These are phyloP conservation scores for Heliothis peltigera DNA, from an alignment of 2,888 invertebrate genomes.

Conservation along the genomic window DNA sequence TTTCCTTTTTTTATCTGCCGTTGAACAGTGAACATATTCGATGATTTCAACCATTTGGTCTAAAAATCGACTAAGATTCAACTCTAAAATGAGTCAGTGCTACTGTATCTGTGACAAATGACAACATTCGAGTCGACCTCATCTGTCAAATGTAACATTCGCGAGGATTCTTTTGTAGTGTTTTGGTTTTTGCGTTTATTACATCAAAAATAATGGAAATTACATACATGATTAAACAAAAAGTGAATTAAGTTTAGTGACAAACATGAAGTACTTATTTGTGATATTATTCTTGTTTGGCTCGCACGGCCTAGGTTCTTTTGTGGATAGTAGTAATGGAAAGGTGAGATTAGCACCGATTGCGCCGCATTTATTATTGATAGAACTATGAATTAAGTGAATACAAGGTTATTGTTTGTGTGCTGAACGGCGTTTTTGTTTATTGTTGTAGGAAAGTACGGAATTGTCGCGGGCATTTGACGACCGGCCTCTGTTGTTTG, in stretches of 20 bases:
- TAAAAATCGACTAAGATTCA: constrained; percentile 10
- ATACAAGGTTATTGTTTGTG: constrained; percentile 41
- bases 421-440: constrained; percentile 40
- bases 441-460: constrained; percentile 88
- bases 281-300: constrained; percentile 76
- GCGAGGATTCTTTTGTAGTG: constrained; percentile 53
- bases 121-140: constrained; percentile 37
- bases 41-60: neutral
- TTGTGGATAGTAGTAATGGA: constrained; percentile 77
- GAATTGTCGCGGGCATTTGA: constrained; percentile 92
- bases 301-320: constrained; percentile 74
- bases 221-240: constrained; percentile 45
- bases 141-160: constrained; percentile 50
- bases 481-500: constrained; percentile 95
- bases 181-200: constrained; percentile 56
- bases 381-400: constrained; percentile 36
- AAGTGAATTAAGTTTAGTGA: constrained; percentile 53
- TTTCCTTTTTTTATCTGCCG: no score
- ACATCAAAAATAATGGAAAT: constrained; percentile 68
- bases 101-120: constrained; percentile 31
- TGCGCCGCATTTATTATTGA: constrained; percentile 67
- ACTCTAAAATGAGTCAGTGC: constrained; percentile 28
- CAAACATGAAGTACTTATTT: constrained; percentile 76
- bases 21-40: no score
- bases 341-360: constrained; percentile 74